Base-by-base conservation (phyloP, 1,140 invertebrate genomes). In the Chironomus striatipennis region DNA sequence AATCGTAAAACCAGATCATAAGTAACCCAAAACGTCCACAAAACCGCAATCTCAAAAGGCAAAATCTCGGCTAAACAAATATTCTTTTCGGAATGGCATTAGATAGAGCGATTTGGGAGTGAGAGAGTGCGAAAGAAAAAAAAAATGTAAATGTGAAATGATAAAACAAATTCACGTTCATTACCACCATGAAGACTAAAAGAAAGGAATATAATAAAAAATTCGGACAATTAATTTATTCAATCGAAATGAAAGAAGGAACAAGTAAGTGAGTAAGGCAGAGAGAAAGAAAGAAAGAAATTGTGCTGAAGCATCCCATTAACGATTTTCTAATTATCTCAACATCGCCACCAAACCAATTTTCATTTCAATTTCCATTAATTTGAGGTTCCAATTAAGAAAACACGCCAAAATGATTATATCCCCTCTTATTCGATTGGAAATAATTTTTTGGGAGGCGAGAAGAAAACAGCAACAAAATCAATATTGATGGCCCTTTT, bases 361-460 rank as follows among this genome's bases (percentile, higher is more conserved):
- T 70, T 70, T 70, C 10, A 70, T 70, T 70, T 70, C 17, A 70
- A 70, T 70, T 70, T 70, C 65, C 65, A 70, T 70, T 70, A 70
- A 70, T 70, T 70, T 70, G 65, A 21, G 17, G 17, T 70, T 70
- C 20, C 65, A 70, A 70, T 70, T 70, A 70, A 57, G 47, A 57
- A 70, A 70, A 70, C 65, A 70, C 65, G 17, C 65, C 10, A 57
- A 57, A 57, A 57, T 12, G 10, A 57, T 10, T 57, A 57, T 12
- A n/a, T n/a, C n/a, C 47, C 24, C 24, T 5, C 47, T 57, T n/a
- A 57, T 57, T 57, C 47, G n/a, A 57, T 15, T n/a, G 47, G 15
- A 21, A 70, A 18, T 10, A 18, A 70, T n/a, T n/a, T n/a, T n/a
- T n/a, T n/a, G n/a, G n/a, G 65, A 15, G 18, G n/a, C 65, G 8